These are phyloP conservation scores for Melangyna quadrimaculata DNA, from an alignment of 2,888 invertebrate species.

Conservation along the genomic window DNA sequence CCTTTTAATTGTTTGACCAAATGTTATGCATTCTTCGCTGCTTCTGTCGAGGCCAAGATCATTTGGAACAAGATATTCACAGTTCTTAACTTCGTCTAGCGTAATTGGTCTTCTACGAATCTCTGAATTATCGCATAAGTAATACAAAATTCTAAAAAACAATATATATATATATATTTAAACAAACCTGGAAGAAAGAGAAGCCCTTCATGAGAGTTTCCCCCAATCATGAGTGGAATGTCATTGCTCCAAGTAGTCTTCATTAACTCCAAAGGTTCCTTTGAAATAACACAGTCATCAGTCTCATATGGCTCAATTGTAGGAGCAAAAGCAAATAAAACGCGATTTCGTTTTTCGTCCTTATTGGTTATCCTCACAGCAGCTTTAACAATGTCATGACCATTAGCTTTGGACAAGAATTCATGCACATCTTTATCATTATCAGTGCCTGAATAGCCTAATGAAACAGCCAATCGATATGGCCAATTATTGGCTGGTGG, in stretches of 20 bases:
- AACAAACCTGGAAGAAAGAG: conserved; percentile 43
- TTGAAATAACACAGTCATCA: conserved; percentile 75
- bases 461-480: conserved; percentile 75
- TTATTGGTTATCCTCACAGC: conserved; percentile 66
- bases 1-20: conserved; percentile 71
- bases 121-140: conserved; percentile 73
- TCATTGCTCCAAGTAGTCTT: conserved; percentile 77
- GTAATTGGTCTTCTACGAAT: conserved; percentile 77
- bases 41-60: conserved; percentile 74
- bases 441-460: conserved; percentile 74
- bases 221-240: conserved; percentile 79
- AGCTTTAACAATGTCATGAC: conserved; percentile 62
- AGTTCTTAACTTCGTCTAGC: conserved; percentile 63
- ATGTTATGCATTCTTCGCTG: conserved; percentile 39
- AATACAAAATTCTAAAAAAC: background rate
- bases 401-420: conserved; percentile 72
- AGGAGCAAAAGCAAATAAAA: conserved; percentile 78
- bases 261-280: conserved; percentile 75
- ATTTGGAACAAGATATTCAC: conserved; percentile 76
- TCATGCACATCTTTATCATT: conserved; percentile 72
- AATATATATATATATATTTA: background rate
- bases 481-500: conserved; percentile 73
- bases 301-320: conserved; percentile 77
- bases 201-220: conserved; percentile 78
- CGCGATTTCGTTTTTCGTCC: conserved; percentile 67